These are phyloP conservation scores for Baronia brevicornis DNA, from an alignment of 2,888 invertebrate genomes.

Conservation along the genomic window DNA sequence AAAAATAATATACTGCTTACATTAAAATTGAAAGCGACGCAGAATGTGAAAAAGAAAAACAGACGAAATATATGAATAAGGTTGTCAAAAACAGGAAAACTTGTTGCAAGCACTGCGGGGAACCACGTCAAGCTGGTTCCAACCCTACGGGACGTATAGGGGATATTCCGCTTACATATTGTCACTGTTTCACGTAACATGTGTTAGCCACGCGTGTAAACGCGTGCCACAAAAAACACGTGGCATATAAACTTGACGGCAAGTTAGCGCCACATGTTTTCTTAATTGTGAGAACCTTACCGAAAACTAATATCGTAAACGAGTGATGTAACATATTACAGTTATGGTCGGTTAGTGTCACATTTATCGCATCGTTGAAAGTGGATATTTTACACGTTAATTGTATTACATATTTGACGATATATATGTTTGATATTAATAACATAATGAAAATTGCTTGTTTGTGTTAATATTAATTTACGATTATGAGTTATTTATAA, in stretches of 20 bases:
- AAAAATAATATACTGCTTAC: slow-evolving; percentile 12
- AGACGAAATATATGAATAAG: slow-evolving; percentile 39
- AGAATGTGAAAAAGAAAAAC: slow-evolving; percentile 30
- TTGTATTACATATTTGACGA: too few relatives aligned
- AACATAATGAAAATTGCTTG: too few relatives aligned
- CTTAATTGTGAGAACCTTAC: slow-evolving; percentile 27
- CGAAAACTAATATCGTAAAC: slow-evolving; percentile 11
- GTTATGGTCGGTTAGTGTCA: slow-evolving; percentile 7
- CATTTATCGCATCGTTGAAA: too few relatives aligned
- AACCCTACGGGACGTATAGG: slow-evolving; percentile 28
- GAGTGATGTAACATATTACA: slow-evolving; percentile 14
- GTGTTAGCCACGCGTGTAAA: slow-evolving; percentile 34
- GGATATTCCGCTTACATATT: slow-evolving; percentile 38
- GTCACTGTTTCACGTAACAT: slow-evolving; percentile 39
- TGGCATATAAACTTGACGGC: slow-evolving; percentile 14
- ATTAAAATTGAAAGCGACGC: slow-evolving; percentile 11
- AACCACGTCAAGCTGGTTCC: slow-evolving; percentile 23
- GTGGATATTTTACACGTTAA: too few relatives aligned
- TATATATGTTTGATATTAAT: background rate
- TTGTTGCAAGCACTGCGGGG: slow-evolving; percentile 33
- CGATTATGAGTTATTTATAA: too few relatives aligned
- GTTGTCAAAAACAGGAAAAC: slow-evolving; percentile 49
- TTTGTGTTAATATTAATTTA: too few relatives aligned
- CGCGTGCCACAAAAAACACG: slow-evolving; percentile 32
- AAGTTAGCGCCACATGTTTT: slow-evolving; percentile 26